These are phyloP conservation scores for Achroia grisella DNA, from an alignment of 1,140 invertebrate genomes.

Conservation along the genomic window DNA sequence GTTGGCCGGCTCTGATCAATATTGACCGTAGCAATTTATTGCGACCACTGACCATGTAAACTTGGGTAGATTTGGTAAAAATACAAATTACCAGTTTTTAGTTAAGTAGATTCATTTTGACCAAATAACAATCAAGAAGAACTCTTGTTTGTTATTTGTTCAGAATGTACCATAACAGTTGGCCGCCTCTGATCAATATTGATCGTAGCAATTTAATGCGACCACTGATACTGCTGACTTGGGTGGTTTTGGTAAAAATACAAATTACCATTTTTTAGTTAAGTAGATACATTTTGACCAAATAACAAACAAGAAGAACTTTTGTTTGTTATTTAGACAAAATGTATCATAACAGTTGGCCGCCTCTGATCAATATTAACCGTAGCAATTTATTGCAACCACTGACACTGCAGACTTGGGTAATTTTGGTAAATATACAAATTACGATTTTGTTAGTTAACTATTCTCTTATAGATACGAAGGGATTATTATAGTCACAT, in stretches of 20 bases:
- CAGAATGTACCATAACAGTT: neutral
- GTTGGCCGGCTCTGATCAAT: constrained; percentile 2
- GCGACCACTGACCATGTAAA: too few species aligned
- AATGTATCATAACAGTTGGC: constrained; percentile 1
- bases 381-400: neutral
- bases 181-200: constrained; percentile 2
- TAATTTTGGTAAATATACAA: too few species aligned
- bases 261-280: neutral
- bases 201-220: neutral
- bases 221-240: too few species aligned
- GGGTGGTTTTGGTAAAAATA: too few species aligned
- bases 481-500: too few species aligned
- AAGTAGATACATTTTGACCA: neutral
- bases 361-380: neutral
- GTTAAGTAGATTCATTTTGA: neutral
- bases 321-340: neutral
- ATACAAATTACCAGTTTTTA: neutral
- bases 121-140: neutral
- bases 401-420: too few species aligned
- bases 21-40: neutral
- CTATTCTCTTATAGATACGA: too few species aligned
- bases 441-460: neutral
- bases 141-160: neutral
- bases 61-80: too few species aligned
- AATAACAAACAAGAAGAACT: neutral